phyloP scores from a whole-genome alignment of 53 echinoderm and acorn worm species.

The Zoroaster sp. region DNA sequence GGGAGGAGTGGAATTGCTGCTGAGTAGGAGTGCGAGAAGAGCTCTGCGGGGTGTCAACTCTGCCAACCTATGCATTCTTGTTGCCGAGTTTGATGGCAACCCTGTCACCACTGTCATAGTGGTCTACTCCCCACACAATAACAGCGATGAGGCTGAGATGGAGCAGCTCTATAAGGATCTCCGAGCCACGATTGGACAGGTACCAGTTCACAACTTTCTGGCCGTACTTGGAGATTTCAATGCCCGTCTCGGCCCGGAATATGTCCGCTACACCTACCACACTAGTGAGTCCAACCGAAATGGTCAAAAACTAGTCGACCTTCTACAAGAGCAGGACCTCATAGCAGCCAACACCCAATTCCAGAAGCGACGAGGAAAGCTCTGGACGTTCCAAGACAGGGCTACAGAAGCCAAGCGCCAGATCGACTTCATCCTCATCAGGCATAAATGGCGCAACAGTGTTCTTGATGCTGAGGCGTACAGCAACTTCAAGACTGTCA shows the following conservation, averaged over 20 bases:
- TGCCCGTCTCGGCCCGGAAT: slow-evolving; percentile 25
- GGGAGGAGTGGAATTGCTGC: background rate
- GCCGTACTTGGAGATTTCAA: slow-evolving; percentile 16
- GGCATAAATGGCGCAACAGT: too few species aligned
- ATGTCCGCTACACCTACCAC: background rate
- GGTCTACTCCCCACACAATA: background rate
- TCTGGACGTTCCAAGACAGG: too few species aligned
- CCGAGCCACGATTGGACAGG: background rate
- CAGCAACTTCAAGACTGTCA: too few species aligned
- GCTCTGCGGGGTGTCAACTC: background rate
- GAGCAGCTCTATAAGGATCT: background rate
- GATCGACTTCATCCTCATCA: too few species aligned
- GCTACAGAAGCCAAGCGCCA: too few species aligned
- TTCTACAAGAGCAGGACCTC: slow-evolving; percentile 14
- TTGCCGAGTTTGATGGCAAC: background rate
- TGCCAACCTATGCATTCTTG: background rate
- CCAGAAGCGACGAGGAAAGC: slow-evolving; percentile 28
- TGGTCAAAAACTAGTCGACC: slow-evolving; percentile 11
- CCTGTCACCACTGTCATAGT: background rate
- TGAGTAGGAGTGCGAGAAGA: background rate
- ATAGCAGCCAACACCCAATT: slow-evolving; percentile 12
- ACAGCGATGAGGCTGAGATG: background rate
- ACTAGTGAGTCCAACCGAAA: slow-evolving; percentile 15
- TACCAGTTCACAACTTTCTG: slow-evolving; percentile 32
- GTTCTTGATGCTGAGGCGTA: too few species aligned